Percentiles rank a stretch among this genome's conserved stretches.
phyloP scores from a whole-genome alignment of 1,140 invertebrate genomes.

The Intoshia linei region DNA sequence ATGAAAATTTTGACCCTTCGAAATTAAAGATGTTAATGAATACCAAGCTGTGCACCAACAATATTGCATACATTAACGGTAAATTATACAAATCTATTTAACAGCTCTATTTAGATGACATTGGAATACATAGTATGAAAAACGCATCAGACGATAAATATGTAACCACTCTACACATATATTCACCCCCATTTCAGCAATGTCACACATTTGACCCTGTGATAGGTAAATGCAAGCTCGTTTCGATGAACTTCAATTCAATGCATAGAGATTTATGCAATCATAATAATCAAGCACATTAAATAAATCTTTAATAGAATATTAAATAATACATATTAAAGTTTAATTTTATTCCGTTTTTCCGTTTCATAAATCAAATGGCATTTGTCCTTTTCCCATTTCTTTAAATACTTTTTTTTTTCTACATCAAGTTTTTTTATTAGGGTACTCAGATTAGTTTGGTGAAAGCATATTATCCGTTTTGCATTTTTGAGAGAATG shows the following conservation, averaged over 20 bases:
- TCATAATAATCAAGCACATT: neutral
- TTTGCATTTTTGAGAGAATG: too few relatives aligned
- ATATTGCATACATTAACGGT: conserved; percentile 83
- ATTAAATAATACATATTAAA: neutral
- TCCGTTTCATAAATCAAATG: neutral
- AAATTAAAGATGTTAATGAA: neutral
- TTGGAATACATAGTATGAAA: conserved; percentile 74
- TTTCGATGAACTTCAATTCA: conserved; percentile 57
- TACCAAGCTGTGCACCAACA: conserved; percentile 23
- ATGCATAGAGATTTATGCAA: too few relatives aligned
- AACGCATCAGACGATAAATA: conserved; percentile 54
- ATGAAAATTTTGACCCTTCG: conserved; percentile 6
- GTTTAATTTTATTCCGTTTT: neutral
- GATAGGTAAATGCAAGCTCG: conserved; percentile 37
- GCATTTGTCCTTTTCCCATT: neutral
- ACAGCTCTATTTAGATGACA: conserved; percentile 32
- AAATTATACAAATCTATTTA: conserved; percentile 10
- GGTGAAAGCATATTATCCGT: too few relatives aligned
- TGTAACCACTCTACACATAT: conserved; percentile 66
- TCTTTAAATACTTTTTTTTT: neutral
- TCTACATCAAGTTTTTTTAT: too few relatives aligned
- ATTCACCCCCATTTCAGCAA: conserved; percentile 57
- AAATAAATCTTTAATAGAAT: neutral
- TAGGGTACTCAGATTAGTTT: too few relatives aligned
- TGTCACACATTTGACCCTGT: conserved; percentile 63